Evolutionary conservation across 2,113 vertebrate species (phyloP).

Genomic region (Eonycteris spelaea): DNA sequence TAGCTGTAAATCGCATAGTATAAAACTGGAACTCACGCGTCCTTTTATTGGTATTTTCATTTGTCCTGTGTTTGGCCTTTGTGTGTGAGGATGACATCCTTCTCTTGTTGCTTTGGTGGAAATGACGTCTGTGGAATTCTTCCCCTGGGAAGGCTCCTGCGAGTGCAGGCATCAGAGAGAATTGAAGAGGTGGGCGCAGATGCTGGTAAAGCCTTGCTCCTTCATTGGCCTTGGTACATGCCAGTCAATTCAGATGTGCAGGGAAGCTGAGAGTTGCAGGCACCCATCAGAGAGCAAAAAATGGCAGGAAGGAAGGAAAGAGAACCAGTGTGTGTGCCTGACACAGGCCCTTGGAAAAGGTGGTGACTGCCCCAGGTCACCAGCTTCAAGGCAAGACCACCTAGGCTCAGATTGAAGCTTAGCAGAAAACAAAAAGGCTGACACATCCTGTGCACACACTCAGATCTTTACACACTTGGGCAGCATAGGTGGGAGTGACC

Average conservation of each 20-base stretch:
- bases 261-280: background rate
- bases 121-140: background rate
- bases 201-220: background rate
- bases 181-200: background rate
- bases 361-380: background rate
- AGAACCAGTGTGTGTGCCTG: background rate
- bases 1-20: background rate
- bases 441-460: background rate
- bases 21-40: background rate
- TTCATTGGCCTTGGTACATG: background rate
- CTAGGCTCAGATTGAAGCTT: background rate
- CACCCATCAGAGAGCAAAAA: background rate
- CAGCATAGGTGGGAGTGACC: background rate
- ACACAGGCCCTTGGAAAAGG: background rate
- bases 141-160: background rate
- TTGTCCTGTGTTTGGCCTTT: background rate
- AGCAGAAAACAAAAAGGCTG: background rate
- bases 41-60: background rate
- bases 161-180: background rate
- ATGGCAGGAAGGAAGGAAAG: background rate
- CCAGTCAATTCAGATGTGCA: background rate
- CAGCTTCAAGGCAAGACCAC: background rate
- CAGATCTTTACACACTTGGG: background rate
- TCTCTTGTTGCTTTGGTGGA: background rate
- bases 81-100: background rate